A percentile compares a stretch with the other conserved stretches of the same genome.
These are phyloP conservation scores for Ostrea edulis DNA, from an alignment of 1,140 invertebrate species.

Conservation along the genomic window DNA sequence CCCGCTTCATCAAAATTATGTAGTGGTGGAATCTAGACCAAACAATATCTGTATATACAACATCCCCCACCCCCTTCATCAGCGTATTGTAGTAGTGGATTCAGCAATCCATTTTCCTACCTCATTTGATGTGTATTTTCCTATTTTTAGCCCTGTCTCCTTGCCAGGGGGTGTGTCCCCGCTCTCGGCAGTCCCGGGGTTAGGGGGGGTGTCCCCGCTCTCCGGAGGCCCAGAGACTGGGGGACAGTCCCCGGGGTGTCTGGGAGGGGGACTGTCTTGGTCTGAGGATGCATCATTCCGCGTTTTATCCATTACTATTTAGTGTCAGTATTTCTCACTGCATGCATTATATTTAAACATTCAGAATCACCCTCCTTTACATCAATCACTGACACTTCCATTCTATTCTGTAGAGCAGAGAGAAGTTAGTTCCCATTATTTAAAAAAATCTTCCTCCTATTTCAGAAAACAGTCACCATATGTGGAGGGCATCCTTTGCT, in stretches of 20 bases:
- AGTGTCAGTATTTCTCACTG: neutral
- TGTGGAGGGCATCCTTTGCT: neutral
- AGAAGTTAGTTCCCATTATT: too few relatives aligned
- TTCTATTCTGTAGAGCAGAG: neutral
- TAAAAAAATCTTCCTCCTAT: neutral
- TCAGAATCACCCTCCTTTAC: neutral
- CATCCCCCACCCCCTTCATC: too few relatives aligned
- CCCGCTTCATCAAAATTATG: too few relatives aligned
- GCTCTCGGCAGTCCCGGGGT: neutral
- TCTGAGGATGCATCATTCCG: neutral
- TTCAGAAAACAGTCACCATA: neutral
- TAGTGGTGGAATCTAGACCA: too few relatives aligned
- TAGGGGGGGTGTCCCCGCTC: neutral
- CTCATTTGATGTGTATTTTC: neutral
- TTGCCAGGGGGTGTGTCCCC: neutral
- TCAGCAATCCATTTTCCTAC: neutral
- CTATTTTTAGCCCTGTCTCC: neutral
- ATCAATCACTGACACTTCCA: neutral
- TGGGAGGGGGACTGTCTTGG: neutral
- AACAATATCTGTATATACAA: too few relatives aligned
- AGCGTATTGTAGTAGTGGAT: too few relatives aligned
- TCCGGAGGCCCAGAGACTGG: neutral
- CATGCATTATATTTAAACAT: neutral
- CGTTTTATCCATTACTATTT: neutral
- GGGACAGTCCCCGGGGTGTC: neutral